A percentile compares a stretch with the other conserved stretches of the same genome.
Evolutionary conservation across 2,888 invertebrate species (phyloP).

Genomic region (Luperina testacea): DNA sequence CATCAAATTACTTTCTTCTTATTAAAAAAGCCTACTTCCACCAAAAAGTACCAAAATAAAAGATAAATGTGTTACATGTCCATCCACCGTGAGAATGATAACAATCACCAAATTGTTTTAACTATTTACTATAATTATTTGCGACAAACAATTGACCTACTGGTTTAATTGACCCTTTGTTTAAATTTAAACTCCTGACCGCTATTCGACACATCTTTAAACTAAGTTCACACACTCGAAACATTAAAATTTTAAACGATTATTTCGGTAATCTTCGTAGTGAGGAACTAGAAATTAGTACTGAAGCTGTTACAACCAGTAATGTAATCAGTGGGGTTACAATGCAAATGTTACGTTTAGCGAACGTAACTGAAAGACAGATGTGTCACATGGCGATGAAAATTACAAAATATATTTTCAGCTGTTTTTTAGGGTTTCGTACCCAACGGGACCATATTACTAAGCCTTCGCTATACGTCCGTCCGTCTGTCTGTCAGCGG

Average conservation of each 20-base stretch:
- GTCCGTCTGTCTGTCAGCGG: no score
- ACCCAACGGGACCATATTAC: no score
- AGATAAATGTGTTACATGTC: constrained; percentile 50
- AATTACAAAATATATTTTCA: not conserved
- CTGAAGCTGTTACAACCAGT: not conserved
- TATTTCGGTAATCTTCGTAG: constrained; percentile 49
- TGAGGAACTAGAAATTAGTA: not conserved
- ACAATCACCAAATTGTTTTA: constrained; percentile 56
- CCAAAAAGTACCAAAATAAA: constrained; percentile 2
- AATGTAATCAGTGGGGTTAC: constrained; percentile 6
- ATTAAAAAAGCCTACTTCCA: constrained; percentile 26
- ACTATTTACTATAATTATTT: constrained; percentile 50
- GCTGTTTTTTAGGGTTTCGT: not conserved
- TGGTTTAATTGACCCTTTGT: constrained; percentile 62
- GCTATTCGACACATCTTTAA: constrained; percentile 42
- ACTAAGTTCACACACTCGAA: constrained; percentile 54
- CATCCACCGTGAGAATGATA: constrained; percentile 63
- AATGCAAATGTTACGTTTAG: not conserved
- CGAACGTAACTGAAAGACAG: not conserved
- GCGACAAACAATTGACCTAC: constrained; percentile 57
- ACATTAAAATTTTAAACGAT: constrained; percentile 33
- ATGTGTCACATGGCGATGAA: not conserved
- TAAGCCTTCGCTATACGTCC: no score
- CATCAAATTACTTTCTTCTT: constrained; percentile 41
- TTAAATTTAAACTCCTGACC: constrained; percentile 48